Conservation (phyloP, 2,113 vertebrate genomes). For the Notothenia rossii region DNA sequence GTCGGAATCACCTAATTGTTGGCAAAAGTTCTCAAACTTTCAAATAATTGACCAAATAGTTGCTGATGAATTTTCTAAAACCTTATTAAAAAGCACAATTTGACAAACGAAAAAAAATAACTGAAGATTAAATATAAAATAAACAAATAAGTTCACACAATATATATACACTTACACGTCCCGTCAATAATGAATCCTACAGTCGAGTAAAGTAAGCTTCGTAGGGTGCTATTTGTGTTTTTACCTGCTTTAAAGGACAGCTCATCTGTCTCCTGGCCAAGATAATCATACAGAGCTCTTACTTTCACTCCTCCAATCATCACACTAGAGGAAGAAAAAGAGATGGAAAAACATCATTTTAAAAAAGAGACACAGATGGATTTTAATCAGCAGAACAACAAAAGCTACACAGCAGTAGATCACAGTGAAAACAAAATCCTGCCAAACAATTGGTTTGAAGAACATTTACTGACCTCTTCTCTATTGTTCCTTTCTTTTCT, state of each 20-base stretch:
- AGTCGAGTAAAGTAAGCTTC: not conserved
- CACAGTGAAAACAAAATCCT: not conserved
- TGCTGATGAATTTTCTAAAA: not conserved
- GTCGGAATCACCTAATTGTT: not conserved
- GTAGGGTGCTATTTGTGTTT: not conserved
- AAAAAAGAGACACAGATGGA: not conserved
- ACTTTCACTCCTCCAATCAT: constrained; percentile 83
- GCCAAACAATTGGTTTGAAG: not conserved
- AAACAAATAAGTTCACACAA: not conserved
- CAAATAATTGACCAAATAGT: not conserved
- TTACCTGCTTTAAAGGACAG: constrained; percentile 85
- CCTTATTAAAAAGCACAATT: not conserved
- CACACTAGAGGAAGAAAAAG: constrained; percentile 44
- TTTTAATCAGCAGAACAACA: not conserved
- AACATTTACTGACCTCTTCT: constrained; percentile 76
- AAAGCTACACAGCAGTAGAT: not conserved
- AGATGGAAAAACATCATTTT: not conserved
- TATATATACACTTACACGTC: not conserved
- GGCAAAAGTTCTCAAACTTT: not conserved
- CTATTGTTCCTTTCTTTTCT: constrained; percentile 78
- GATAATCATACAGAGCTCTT: constrained; percentile 83
- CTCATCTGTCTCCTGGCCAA: constrained; percentile 84
- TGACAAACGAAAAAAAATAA: no score
- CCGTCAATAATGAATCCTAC: not conserved
- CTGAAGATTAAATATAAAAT: not conserved